Evolutionary conservation across 2,797 vertebrate genomes (phyloP).

Genomic region (Taeniopygia guttata): DNA sequence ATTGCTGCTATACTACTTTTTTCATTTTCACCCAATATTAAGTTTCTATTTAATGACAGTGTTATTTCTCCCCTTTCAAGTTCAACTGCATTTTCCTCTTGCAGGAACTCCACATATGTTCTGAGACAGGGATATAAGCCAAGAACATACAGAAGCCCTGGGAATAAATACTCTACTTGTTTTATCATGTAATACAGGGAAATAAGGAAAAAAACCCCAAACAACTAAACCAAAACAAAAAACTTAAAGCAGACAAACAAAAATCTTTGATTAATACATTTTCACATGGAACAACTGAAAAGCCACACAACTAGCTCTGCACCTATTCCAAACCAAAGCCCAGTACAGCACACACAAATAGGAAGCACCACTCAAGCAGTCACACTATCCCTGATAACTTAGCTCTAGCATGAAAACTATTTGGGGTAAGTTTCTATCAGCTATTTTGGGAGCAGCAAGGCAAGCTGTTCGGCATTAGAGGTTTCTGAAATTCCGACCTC

Average conservation of each 20-base stretch:
- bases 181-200: background rate
- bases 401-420: background rate
- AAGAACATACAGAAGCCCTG: background rate
- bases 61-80: background rate
- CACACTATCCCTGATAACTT: background rate
- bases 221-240: background rate
- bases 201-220: background rate
- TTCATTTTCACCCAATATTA: background rate
- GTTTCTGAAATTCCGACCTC: background rate
- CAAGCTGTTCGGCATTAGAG: background rate
- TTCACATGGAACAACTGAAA: background rate
- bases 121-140: background rate
- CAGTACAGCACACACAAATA: background rate
- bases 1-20: background rate
- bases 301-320: background rate
- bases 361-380: background rate
- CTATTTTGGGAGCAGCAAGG: background rate
- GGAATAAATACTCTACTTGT: background rate
- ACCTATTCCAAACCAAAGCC: background rate
- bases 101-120: background rate
- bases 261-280: background rate
- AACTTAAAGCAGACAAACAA: background rate
- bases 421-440: background rate
- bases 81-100: background rate
- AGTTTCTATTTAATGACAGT: background rate